Evolutionary conservation across 2,888 invertebrate species (phyloP).

Genomic region (Idaea dimidiata): DNA sequence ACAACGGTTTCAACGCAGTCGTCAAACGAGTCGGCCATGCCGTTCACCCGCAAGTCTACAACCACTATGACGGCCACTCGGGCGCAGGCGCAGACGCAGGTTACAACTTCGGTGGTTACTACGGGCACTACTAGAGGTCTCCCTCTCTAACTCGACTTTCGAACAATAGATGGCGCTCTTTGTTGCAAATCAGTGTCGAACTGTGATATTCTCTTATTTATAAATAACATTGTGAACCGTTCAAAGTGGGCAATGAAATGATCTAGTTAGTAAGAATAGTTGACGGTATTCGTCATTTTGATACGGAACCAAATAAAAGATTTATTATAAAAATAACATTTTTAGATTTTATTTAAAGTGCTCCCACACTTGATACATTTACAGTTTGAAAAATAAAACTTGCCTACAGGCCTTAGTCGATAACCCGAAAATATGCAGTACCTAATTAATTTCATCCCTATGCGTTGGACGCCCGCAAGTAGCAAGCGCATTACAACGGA

Average conservation of each 20-base stretch:
- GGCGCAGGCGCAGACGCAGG: neutral
- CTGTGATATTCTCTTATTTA: slow-evolving; percentile 55
- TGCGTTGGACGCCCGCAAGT: too few species aligned
- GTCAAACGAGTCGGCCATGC: slow-evolving; percentile 75
- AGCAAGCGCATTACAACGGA: too few species aligned
- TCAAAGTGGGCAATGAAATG: slow-evolving; percentile 24
- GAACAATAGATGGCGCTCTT: slow-evolving; percentile 61
- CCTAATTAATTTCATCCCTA: too few species aligned
- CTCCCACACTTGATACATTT: too few species aligned
- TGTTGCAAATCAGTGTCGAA: slow-evolving; percentile 32
- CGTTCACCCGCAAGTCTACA: slow-evolving; percentile 68
- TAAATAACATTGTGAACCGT: slow-evolving; percentile 30
- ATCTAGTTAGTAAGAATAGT: slow-evolving; percentile 35
- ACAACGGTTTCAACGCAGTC: slow-evolving; percentile 75
- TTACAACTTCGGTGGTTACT: slow-evolving; percentile 42
- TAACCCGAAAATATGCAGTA: too few species aligned
- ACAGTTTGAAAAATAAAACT: too few species aligned
- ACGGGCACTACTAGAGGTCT: slow-evolving; percentile 69
- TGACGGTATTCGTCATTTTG: slow-evolving; percentile 34
- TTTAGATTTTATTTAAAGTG: slow-evolving; percentile 12
- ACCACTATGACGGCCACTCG: slow-evolving; percentile 41
- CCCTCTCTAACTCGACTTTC: slow-evolving; percentile 13
- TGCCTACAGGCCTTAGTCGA: too few species aligned
- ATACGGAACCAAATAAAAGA: slow-evolving; percentile 42
- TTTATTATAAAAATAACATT: slow-evolving; percentile 16